A percentile compares a stretch with the other conserved stretches of the same genome.
These are phyloP conservation scores for Mimachlamys varia DNA, from an alignment of 2,888 invertebrate genomes.

Conservation along the genomic window DNA sequence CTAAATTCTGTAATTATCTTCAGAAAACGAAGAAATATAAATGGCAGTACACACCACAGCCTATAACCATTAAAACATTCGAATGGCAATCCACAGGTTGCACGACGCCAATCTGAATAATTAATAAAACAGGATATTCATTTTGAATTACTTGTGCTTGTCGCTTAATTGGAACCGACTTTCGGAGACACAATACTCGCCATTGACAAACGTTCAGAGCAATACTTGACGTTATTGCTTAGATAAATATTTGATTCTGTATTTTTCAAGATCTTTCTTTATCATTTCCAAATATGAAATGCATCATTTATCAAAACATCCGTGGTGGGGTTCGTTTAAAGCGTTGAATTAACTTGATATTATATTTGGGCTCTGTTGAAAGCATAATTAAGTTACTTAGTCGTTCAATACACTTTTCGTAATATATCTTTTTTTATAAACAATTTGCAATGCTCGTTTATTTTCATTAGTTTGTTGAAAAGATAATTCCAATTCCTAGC, in stretches of 20 bases:
- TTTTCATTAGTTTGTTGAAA: too few relatives aligned
- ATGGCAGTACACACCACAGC: not conserved
- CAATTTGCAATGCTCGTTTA: too few relatives aligned
- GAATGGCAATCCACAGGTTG: not conserved
- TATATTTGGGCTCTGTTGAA: too few relatives aligned
- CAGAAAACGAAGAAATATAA: not conserved
- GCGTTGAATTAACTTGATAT: too few relatives aligned
- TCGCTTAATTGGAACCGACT: not conserved
- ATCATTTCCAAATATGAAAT: too few relatives aligned
- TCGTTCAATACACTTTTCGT: too few relatives aligned
- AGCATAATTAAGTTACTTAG: too few relatives aligned
- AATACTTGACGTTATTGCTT: not conserved
- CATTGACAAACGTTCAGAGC: not conserved
- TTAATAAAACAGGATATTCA: not conserved
- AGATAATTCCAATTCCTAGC: too few relatives aligned
- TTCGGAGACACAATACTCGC: not conserved
- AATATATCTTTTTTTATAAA: too few relatives aligned
- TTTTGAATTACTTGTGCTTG: not conserved
- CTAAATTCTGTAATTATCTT: not conserved
- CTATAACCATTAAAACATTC: not conserved
- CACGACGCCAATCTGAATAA: not conserved
- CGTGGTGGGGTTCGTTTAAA: too few relatives aligned
- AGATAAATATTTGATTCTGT: not conserved
- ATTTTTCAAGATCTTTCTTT: too few relatives aligned
- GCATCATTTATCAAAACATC: too few relatives aligned